These are phyloP conservation scores for Sorex maritimensis DNA, from an alignment of 2,797 vertebrate species.

Conservation along the genomic window DNA sequence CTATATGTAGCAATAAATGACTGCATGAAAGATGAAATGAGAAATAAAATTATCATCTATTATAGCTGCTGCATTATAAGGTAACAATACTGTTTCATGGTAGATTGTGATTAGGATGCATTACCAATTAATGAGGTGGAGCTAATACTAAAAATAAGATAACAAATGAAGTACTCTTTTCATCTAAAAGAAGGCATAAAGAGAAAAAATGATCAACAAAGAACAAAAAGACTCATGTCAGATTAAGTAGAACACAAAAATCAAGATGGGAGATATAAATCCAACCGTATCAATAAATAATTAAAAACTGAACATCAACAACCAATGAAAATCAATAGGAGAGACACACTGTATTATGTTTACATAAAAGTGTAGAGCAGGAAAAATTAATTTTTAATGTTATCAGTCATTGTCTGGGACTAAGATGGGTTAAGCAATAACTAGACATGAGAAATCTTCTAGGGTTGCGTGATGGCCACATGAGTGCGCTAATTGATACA, in stretches of 20 bases:
- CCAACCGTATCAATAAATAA: conserved; percentile 12
- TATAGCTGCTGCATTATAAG: not conserved
- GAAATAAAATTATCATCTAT: not conserved
- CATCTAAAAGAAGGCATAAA: no score
- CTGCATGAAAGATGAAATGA: not conserved
- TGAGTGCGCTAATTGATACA: not conserved
- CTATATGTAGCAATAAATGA: not conserved
- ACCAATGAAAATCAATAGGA: not conserved
- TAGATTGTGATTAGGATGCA: no score
- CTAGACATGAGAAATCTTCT: not conserved
- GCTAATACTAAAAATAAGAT: no score
- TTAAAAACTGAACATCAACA: conserved; percentile 17
- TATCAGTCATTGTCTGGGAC: not conserved
- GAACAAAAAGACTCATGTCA: no score
- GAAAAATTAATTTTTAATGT: conserved; percentile 26
- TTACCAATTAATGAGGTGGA: no score
- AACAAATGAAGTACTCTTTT: no score
- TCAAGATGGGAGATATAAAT: no score
- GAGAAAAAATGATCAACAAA: no score
- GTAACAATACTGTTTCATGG: not conserved
- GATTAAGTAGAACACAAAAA: no score
- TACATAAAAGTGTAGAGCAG: not conserved
- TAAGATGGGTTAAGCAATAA: not conserved
- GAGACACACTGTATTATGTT: not conserved
- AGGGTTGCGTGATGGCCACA: not conserved